Percentiles rank a stretch among this genome's conserved stretches.
Conservation (phyloP, 2,797 vertebrate genomes). For the Fratercula arctica region DNA sequence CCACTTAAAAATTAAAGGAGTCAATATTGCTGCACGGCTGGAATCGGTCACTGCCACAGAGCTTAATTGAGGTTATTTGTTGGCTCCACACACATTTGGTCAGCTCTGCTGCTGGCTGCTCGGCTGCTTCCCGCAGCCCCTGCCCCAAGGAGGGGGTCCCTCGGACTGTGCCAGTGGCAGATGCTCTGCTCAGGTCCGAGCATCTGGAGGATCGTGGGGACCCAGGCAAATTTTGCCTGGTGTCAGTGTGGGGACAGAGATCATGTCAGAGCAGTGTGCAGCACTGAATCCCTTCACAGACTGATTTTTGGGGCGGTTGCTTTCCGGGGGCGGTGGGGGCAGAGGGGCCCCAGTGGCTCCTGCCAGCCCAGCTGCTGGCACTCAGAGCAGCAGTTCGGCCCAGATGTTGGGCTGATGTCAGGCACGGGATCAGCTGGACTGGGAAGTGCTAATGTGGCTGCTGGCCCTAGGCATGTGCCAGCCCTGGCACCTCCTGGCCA, state of each 20-base stretch:
- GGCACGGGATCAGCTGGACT: neutral
- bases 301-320: fast-evolving
- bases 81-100: conserved; percentile 7
- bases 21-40: neutral
- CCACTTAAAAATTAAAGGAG: conserved; percentile 64
- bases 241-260: neutral
- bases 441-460: neutral
- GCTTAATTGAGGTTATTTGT: conserved; percentile 67
- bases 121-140: neutral
- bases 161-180: neutral
- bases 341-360: neutral
- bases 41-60: conserved; percentile 66
- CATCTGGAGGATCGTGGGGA: fast-evolving
- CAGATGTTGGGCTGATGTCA: neutral
- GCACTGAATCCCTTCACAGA: neutral
- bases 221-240: neutral
- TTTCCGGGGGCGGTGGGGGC: neutral
- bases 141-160: neutral
- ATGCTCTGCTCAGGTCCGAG: neutral
- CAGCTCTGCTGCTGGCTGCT: neutral
- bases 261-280: neutral
- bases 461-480: fast-evolving
- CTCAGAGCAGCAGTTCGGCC: neutral
- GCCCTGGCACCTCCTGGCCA: neutral
- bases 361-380: neutral